These are phyloP conservation scores for Megaptera novaeangliae DNA, from an alignment of 2,113 vertebrate genomes.

Conservation along the genomic window DNA sequence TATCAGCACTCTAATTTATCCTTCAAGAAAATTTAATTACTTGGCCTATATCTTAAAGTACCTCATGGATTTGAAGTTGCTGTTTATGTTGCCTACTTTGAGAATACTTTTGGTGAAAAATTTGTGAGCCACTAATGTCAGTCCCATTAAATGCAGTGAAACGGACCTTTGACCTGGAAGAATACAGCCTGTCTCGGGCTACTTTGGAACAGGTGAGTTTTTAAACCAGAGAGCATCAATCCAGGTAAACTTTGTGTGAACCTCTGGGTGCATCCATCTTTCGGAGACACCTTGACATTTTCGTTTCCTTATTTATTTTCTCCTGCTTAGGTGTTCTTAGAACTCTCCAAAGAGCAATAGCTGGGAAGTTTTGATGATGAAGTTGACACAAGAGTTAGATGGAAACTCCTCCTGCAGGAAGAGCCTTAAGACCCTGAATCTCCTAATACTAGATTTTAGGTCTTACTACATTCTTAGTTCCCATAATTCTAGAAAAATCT, in stretches of 20 bases:
- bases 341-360: conserved; percentile 71
- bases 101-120: background rate
- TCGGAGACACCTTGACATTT: fast-evolving
- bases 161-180: conserved; percentile 70
- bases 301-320: background rate
- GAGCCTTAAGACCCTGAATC: background rate
- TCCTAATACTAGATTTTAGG: background rate
- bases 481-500: background rate
- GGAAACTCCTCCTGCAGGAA: conserved; percentile 58
- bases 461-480: background rate
- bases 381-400: background rate
- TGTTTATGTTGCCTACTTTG: background rate
- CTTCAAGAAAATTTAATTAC: background rate
- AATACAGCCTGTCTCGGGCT: conserved; percentile 80
- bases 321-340: conserved; percentile 62
- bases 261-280: background rate
- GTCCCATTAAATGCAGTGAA: conserved; percentile 61
- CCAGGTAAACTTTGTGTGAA: background rate
- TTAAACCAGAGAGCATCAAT: background rate
- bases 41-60: background rate
- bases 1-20: background rate
- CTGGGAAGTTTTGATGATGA: conserved; percentile 31
- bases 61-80: background rate
- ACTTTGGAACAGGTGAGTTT: conserved; percentile 78
- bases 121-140: background rate